A percentile compares a stretch with the other conserved stretches of the same genome.
Conservation (phyloP, 2,888 invertebrate species). For the Hymenopus coronatus region DNA sequence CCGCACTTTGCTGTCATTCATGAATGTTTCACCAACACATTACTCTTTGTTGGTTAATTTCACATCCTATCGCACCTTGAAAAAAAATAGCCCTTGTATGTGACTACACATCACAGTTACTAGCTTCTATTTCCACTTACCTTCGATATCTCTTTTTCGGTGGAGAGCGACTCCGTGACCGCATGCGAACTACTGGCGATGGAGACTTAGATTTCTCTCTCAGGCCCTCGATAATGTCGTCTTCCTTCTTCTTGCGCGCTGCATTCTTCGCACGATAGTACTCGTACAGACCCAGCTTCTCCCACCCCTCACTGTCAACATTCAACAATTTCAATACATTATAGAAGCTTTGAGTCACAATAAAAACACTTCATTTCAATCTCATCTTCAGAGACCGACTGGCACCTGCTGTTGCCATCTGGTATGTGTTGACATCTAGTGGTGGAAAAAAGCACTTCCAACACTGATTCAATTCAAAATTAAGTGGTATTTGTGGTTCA, state of each 20-base stretch:
- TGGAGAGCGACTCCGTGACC: conserved; percentile 68
- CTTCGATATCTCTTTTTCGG: conserved; percentile 67
- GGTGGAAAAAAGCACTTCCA: too few relatives aligned
- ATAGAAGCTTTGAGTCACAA: not conserved
- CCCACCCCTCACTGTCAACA: conserved; percentile 85
- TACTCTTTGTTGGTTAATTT: too few relatives aligned
- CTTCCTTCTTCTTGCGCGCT: conserved; percentile 84
- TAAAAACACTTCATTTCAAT: not conserved
- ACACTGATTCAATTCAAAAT: too few relatives aligned
- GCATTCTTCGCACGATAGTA: conserved; percentile 95
- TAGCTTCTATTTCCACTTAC: conserved; percentile 30
- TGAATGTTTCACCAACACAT: too few relatives aligned
- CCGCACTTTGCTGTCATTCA: too few relatives aligned
- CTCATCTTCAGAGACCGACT: too few relatives aligned
- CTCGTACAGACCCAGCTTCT: conserved; percentile 94
- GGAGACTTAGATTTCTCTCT: conserved; percentile 69
- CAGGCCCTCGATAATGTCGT: conserved; percentile 69
- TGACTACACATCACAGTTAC: not conserved
- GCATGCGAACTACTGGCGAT: conserved; percentile 72
- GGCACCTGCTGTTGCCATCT: too few relatives aligned
- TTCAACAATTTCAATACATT: not conserved
- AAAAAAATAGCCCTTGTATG: too few relatives aligned
- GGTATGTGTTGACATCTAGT: too few relatives aligned
- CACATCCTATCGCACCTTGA: too few relatives aligned
- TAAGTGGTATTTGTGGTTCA: too few relatives aligned